Evolutionary conservation across 2,113 vertebrate species (phyloP), one percentile per base, ranked within the genome.

Genomic region (Podiceps cristatus): DNA sequence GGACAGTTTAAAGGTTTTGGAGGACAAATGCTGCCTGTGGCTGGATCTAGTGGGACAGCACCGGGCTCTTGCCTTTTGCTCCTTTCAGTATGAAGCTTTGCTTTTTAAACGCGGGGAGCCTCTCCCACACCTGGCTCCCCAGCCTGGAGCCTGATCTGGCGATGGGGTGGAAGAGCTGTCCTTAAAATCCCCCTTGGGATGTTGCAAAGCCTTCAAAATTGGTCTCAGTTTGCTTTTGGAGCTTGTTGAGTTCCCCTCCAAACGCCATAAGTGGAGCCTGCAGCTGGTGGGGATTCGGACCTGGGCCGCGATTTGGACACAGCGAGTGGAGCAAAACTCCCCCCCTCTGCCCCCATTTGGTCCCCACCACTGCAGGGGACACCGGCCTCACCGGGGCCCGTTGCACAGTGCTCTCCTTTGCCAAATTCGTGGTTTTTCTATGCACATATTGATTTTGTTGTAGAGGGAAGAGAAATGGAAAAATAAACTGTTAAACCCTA

Each of bases 391-490:
- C 50, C 1, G 2, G 50, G 25, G 42, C 66, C 50, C 7, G 2
- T 31, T n/a, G 62, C 75, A 47, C 74, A 81, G 56, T 40, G 12
- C 45, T 66, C 35, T 45, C 83, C 53, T 52, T 58, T 33, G 8
- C 68, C 85, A 58, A n/a, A 42, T 22, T 28, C 44, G 1, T 13
- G 27, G 27, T 56, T 89, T 92, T 86, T 59, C 90, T 69, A 40
- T 82, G 79, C 18, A 42, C 10, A 31, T 86, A 93, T 45, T 95
- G 91, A 96, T 95, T 77, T 93, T 15, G 47, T 52, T 18, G 37
- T 55, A 72, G 69, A 82, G 72, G 18, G 79, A 96, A 96, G 62
- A 77, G 28, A 96, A 88, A 96, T 67, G 89, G 91, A 91, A 59
- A 87, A 87, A 31, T 84, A 94, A 96, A 92, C 45, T 10, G 7